phyloP scores from a whole-genome alignment of 2,797 vertebrate genomes.

The Chelidonichthys spinosus region DNA sequence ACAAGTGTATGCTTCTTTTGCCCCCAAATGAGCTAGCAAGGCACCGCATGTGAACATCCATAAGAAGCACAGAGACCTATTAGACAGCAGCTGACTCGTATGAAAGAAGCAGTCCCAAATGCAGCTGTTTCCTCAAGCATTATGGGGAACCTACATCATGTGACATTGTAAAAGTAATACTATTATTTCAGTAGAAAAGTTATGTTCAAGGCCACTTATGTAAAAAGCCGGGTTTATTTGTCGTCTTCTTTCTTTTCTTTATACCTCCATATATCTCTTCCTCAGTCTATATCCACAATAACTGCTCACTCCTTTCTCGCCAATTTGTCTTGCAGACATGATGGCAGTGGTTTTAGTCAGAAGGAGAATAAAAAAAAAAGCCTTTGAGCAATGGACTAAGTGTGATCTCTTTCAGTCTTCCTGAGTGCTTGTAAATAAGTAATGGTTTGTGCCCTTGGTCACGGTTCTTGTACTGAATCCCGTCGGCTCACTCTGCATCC shows the following conservation, averaged over 20 bases:
- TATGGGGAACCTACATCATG: background rate
- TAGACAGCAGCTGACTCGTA: background rate
- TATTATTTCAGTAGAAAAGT: background rate
- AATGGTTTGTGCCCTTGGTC: constrained; percentile 23
- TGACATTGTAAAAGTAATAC: background rate
- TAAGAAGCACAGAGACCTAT: background rate
- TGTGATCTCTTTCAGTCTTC: constrained; percentile 21
- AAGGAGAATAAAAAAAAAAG: constrained; percentile 3
- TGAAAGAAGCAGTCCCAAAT: background rate
- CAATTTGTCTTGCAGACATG: background rate
- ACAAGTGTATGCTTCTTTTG: constrained; percentile 4
- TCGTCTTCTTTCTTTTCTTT: background rate
- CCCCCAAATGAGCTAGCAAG: background rate
- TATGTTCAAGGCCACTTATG: background rate
- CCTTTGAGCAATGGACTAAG: constrained; percentile 16
- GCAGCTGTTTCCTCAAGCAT: background rate
- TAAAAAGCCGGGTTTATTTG: background rate
- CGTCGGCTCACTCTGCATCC: background rate
- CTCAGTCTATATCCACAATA: background rate
- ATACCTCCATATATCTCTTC: background rate
- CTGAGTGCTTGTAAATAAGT: constrained; percentile 21
- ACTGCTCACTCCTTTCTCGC: background rate
- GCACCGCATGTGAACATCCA: too few relatives aligned
- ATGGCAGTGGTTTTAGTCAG: background rate
- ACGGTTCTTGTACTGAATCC: constrained; percentile 6